Evolutionary conservation across 2,113 vertebrate genomes (phyloP).

Genomic region (Paratilapia polleni): DNA sequence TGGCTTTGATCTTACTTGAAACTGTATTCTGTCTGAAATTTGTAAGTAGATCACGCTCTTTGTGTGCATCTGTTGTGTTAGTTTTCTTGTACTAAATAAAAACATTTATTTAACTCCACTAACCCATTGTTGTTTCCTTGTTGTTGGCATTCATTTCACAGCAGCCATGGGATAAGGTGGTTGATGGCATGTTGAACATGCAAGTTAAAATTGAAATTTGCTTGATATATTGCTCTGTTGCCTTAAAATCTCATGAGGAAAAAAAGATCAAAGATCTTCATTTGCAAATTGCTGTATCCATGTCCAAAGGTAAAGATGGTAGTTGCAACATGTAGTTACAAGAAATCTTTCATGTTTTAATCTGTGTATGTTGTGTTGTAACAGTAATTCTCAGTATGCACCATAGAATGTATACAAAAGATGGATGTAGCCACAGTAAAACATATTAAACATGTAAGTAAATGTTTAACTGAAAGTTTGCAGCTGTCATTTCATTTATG

Average conservation of each 20-base stretch:
- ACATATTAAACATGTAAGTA: no score
- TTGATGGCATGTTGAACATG: neutral
- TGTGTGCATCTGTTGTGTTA: constrained; percentile 32
- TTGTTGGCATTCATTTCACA: neutral
- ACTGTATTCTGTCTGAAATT: constrained; percentile 7
- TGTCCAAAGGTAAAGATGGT: no score
- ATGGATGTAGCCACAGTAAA: no score
- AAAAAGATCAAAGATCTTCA: accelerated
- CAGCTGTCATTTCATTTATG: accelerated
- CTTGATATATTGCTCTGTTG: accelerated
- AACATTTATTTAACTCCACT: constrained; percentile 6
- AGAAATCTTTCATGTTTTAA: no score
- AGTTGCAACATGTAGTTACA: no score
- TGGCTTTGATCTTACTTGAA: constrained; percentile 49
- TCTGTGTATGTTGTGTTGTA: no score
- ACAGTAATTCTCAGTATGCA: no score
- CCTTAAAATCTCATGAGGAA: neutral
- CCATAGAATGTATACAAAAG: no score
- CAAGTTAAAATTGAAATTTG: neutral
- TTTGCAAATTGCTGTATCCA: neutral
- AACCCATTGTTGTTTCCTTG: neutral
- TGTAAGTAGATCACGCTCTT: constrained; percentile 11
- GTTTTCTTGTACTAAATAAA: constrained; percentile 50
- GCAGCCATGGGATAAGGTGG: neutral
- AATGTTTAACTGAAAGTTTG: neutral